These are phyloP conservation scores for Sinocyclocheilus anophthalmus DNA, from an alignment of 2,113 vertebrate species.

Conservation along the genomic window DNA sequence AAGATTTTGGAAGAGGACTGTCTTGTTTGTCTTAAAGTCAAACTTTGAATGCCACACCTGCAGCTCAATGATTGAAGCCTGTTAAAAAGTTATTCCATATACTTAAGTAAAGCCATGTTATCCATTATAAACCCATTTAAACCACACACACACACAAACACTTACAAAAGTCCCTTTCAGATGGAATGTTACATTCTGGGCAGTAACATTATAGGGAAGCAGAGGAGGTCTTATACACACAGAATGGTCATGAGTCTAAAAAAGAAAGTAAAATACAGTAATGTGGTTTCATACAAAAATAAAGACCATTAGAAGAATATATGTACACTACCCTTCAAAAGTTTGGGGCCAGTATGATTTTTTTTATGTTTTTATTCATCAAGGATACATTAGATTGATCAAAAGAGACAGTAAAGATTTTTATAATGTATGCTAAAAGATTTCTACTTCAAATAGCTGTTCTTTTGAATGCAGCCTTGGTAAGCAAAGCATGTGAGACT, in stretches of 20 bases:
- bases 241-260: slow-evolving; percentile 85
- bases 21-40: slow-evolving; percentile 73
- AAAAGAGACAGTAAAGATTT: too few species aligned
- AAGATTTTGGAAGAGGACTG: slow-evolving; percentile 81
- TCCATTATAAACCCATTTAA: not conserved
- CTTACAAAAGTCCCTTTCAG: slow-evolving; percentile 92
- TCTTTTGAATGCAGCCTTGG: not conserved
- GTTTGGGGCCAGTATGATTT: too few species aligned
- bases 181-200: slow-evolving; percentile 84
- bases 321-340: not conserved
- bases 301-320: not conserved
- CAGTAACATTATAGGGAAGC: slow-evolving; percentile 75
- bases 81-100: not conserved
- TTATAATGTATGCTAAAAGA: too few species aligned
- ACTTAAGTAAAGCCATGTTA: too few species aligned
- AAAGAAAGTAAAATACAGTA: slow-evolving; percentile 16
- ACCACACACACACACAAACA: slow-evolving; percentile 42
- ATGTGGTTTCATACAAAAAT: not conserved
- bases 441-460: too few species aligned
- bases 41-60: slow-evolving; percentile 90
- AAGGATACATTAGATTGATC: too few species aligned
- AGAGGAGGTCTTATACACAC: slow-evolving; percentile 86
- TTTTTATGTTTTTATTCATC: not conserved
- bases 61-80: slow-evolving; percentile 80
- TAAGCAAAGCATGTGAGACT: not conserved